These are phyloP conservation scores for Callinectes sapidus DNA, from an alignment of 2,888 invertebrate species.

Conservation along the genomic window DNA sequence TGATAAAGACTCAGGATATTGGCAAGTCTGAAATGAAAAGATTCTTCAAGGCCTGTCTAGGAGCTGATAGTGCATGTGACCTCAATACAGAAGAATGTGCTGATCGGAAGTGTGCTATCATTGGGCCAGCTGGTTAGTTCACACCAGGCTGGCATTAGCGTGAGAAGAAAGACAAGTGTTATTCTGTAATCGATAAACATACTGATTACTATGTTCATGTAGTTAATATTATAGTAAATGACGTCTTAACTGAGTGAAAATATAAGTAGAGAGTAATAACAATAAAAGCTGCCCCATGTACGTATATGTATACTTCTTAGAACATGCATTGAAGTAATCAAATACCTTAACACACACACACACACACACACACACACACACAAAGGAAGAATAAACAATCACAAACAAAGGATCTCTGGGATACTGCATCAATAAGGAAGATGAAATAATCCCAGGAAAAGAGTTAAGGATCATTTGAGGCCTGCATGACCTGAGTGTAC, in stretches of 20 bases:
- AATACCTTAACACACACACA: neutral
- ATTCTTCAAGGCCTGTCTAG: too few species aligned
- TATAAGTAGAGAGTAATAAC: too few species aligned
- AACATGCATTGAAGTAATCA: neutral
- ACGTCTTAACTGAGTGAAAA: too few species aligned
- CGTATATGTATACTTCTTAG: neutral
- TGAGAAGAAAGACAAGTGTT: neutral
- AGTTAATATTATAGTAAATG: neutral
- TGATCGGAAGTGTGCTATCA: neutral
- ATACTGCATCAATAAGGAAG: too few species aligned
- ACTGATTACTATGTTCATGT: neutral
- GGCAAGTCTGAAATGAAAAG: too few species aligned
- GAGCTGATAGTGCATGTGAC: neutral
- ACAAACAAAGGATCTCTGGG: too few species aligned
- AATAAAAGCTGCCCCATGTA: neutral
- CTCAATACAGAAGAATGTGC: neutral
- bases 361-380: constrained; percentile 4
- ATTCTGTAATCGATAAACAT: neutral
- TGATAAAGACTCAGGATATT: too few species aligned
- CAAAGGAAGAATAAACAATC: neutral
- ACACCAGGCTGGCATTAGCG: neutral
- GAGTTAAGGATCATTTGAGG: too few species aligned
- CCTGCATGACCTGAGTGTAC: too few species aligned
- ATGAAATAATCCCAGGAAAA: too few species aligned
- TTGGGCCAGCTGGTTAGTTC: neutral